phyloP scores from a whole-genome alignment of 37 sponge, comb jelly and placozoan genomes.

The Hexactinellida sp. region DNA sequence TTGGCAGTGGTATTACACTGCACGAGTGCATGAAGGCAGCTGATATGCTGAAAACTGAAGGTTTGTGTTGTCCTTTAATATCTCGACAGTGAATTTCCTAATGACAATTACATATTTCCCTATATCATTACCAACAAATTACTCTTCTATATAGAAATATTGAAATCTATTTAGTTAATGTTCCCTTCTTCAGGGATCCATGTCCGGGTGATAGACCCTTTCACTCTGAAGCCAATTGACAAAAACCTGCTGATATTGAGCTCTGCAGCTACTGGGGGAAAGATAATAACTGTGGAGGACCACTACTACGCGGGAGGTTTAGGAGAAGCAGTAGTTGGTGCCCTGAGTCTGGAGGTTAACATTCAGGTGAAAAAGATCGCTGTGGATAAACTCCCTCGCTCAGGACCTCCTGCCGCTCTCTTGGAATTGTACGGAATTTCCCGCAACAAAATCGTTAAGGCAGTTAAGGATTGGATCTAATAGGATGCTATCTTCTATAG shows the following conservation, averaged over 20 bases:
- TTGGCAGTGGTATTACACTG: conserved; percentile 86
- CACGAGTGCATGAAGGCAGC: conserved; percentile 62
- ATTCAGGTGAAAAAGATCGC: conserved; percentile 54
- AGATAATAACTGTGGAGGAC: conserved; percentile 85
- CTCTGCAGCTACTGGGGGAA: conserved; percentile 72
- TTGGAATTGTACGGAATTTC: conserved; percentile 71
- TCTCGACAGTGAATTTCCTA: neutral
- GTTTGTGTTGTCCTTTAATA: neutral
- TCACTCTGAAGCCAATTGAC: conserved; percentile 91
- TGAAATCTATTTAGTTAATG: neutral
- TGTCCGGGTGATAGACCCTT: conserved; percentile 85
- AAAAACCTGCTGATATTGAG: conserved; percentile 47
- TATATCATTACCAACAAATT: too few relatives aligned
- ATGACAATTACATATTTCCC: too few relatives aligned
- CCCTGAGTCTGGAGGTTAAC: conserved; percentile 39
- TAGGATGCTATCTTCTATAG: too few relatives aligned
- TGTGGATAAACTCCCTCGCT: conserved; percentile 70
- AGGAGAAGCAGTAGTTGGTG: conserved; percentile 92
- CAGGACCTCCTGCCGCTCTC: conserved; percentile 68
- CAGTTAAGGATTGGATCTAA: conserved; percentile 57
- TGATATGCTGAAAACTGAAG: conserved; percentile 49
- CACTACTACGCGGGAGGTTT: conserved; percentile 95
- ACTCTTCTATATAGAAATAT: too few relatives aligned
- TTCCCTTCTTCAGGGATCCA: conserved; percentile 48
- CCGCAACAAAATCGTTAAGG: conserved; percentile 42